Evolutionary conservation across 2,888 invertebrate genomes (phyloP).

Genomic region (Dryocosmus kuriphilus): DNA sequence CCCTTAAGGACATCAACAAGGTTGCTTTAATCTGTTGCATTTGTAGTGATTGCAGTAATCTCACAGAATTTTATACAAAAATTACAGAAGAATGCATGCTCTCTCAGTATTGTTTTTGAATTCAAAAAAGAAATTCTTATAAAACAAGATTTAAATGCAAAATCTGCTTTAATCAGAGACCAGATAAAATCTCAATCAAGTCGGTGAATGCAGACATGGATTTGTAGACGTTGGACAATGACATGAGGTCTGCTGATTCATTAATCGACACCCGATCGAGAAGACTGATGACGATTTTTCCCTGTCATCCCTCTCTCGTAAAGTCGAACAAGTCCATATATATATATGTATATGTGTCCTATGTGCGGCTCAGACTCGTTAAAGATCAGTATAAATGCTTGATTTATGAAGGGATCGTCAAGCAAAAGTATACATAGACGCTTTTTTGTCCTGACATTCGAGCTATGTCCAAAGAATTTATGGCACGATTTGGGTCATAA

Average conservation of each 20-base stretch:
- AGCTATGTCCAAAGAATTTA: conserved; percentile 27
- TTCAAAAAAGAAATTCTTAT: not conserved
- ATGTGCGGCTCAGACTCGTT: conserved; percentile 47
- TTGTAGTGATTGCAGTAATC: too few relatives aligned
- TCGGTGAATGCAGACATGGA: not conserved
- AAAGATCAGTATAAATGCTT: conserved; percentile 56
- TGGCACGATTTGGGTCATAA: conserved; percentile 16
- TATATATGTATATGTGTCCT: conserved; percentile 2
- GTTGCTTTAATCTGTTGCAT: too few relatives aligned
- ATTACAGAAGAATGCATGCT: too few relatives aligned
- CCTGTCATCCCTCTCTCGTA: not conserved
- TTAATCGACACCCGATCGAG: not conserved
- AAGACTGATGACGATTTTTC: conserved; percentile 13
- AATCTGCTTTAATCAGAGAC: not conserved
- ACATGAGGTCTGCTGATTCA: not conserved
- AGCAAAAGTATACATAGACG: conserved; percentile 16
- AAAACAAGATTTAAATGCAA: not conserved
- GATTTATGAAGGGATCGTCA: conserved; percentile 51
- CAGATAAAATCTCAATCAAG: not conserved
- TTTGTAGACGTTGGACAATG: not conserved
- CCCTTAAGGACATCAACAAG: too few relatives aligned
- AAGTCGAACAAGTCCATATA: not conserved
- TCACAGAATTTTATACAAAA: too few relatives aligned
- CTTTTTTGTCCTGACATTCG: conserved; percentile 35
- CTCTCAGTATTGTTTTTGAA: too few relatives aligned